Conservation (phyloP, 2,888 invertebrate genomes). For the Philhelius pedissequus region DNA sequence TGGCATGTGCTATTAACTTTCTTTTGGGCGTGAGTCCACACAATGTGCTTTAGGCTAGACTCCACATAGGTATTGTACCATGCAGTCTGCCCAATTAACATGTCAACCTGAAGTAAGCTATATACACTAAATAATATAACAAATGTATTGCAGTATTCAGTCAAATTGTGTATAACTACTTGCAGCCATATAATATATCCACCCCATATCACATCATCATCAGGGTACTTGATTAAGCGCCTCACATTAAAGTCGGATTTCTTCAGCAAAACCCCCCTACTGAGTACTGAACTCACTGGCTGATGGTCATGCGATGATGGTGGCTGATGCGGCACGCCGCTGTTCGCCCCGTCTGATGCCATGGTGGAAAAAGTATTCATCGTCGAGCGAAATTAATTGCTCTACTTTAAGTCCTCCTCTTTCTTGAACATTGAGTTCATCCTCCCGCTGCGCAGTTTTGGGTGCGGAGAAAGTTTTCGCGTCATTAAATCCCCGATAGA, state of each 20-base stretch:
- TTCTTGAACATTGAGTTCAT: not conserved
- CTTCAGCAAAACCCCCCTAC: slow-evolving; percentile 25
- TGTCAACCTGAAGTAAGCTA: not conserved
- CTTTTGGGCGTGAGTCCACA: slow-evolving; percentile 46
- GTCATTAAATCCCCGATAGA: slow-evolving; percentile 50
- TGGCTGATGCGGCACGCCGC: not conserved
- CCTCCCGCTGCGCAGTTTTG: slow-evolving; percentile 18
- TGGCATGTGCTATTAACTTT: slow-evolving; percentile 43
- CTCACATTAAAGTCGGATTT: slow-evolving; percentile 42
- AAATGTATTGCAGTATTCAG: slow-evolving; percentile 8
- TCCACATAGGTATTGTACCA: not conserved
- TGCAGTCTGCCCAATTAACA: slow-evolving; percentile 1
- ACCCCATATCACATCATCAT: not conserved
- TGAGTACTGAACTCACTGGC: too few relatives aligned
- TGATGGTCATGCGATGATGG: not conserved
- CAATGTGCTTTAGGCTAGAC: not conserved
- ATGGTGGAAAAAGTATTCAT: slow-evolving; percentile 10
- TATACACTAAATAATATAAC: not conserved
- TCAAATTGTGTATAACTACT: not conserved
- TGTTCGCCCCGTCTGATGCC: not conserved
- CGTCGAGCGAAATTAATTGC: slow-evolving; percentile 58
- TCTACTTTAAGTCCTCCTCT: slow-evolving; percentile 42
- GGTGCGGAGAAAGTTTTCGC: slow-evolving; percentile 58
- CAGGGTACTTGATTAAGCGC: slow-evolving; percentile 27
- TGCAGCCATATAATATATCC: not conserved